Evolutionary conservation across 2,888 invertebrate species (phyloP).

Genomic region (Anoplius nigerrimus): DNA sequence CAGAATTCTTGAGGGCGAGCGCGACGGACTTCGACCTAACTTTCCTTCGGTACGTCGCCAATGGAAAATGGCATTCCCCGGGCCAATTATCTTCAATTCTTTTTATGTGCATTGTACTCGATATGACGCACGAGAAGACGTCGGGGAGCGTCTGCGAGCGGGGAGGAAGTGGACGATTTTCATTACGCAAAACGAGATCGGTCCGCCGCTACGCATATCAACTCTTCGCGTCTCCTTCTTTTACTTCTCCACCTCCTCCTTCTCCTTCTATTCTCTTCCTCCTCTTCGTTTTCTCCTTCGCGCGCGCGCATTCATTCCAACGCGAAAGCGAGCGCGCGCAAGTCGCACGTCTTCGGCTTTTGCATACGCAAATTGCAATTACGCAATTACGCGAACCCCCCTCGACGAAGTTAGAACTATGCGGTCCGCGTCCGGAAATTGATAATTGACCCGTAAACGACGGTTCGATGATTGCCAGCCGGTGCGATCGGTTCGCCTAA

Average conservation of each 20-base stretch:
- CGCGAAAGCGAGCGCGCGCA: neutral
- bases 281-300: no score
- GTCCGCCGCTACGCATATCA: constrained; percentile 11
- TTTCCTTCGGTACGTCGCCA: no score
- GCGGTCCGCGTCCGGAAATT: constrained; percentile 50
- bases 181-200: constrained; percentile 53
- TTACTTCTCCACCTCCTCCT: no score
- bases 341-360: neutral
- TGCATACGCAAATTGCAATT: neutral
- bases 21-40: no score
- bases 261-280: no score
- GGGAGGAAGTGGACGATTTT: constrained; percentile 60
- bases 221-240: neutral
- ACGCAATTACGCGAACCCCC: neutral
- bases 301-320: neutral
- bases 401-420: neutral
- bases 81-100: no score
- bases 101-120: neutral
- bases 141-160: constrained; percentile 15
- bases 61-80: no score
- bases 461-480: constrained; percentile 1
- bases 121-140: constrained; percentile 4
- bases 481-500: neutral
- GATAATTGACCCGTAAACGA: constrained; percentile 49
- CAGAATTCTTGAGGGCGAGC: neutral